Conservation (phyloP, 1,140 invertebrate species). For the Drosophila melanogaster region DNA sequence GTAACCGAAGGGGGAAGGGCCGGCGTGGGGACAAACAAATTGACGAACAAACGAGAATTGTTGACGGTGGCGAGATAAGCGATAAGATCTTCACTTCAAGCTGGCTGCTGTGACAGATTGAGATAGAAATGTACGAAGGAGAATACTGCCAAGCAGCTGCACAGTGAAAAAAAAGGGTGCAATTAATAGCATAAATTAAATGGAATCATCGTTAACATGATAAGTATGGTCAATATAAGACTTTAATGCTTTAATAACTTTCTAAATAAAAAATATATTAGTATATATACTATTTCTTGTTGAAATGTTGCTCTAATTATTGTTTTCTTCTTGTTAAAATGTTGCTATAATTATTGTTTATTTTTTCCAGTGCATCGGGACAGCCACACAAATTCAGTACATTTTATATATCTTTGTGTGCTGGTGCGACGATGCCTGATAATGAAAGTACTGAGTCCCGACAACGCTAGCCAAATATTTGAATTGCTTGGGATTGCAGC, state of each 20-base stretch:
- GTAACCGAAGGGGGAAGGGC: slow-evolving; percentile 1
- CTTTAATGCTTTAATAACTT: too few species aligned
- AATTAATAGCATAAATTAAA: neutral
- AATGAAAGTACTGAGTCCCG: slow-evolving; percentile 55
- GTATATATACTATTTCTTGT: too few species aligned
- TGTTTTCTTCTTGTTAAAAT: neutral
- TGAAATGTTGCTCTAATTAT: too few species aligned
- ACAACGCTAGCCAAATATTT: slow-evolving; percentile 65
- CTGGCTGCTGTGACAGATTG: slow-evolving; percentile 23
- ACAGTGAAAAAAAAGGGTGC: neutral
- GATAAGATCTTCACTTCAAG: slow-evolving; percentile 25
- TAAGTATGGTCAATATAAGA: too few species aligned
- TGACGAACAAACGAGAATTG: slow-evolving; percentile 13
- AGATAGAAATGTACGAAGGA: neutral
- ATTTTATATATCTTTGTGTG: slow-evolving; percentile 16
- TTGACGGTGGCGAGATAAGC: slow-evolving; percentile 31
- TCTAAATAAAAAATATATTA: too few species aligned
- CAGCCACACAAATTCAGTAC: neutral
- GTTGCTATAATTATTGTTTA: neutral
- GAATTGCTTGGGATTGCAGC: slow-evolving; percentile 46
- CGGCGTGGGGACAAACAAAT: slow-evolving; percentile 3
- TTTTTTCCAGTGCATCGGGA: neutral
- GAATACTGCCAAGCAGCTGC: neutral
- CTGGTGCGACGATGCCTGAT: slow-evolving; percentile 37
- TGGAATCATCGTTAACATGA: too few species aligned